Evolutionary conservation across 2,797 vertebrate genomes (phyloP).

Genomic region (Hirundo rustica): DNA sequence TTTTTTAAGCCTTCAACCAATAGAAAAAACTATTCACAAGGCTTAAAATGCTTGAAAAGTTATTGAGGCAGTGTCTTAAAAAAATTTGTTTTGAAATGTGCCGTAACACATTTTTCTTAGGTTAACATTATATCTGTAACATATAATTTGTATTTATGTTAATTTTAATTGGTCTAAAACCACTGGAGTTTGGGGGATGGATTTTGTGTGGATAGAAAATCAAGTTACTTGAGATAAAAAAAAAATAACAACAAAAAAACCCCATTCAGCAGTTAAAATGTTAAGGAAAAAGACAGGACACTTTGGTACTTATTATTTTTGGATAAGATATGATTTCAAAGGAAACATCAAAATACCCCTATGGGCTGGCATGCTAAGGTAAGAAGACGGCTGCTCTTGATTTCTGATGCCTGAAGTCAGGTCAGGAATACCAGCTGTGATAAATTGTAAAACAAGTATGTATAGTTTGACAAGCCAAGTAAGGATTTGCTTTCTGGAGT

Average conservation of each 20-base stretch:
- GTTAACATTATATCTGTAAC: not conserved
- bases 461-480: slow-evolving; percentile 58
- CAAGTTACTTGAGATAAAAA: not conserved
- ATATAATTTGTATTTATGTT: not conserved
- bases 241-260: not conserved
- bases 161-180: not conserved
- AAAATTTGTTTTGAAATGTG: not conserved
- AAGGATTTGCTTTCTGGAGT: slow-evolving; percentile 50
- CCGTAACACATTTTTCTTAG: not conserved
- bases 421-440: slow-evolving; percentile 71
- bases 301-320: slow-evolving; percentile 27
- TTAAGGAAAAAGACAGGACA: not conserved
- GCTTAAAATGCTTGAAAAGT: not conserved
- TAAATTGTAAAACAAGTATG: slow-evolving; percentile 63
- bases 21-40: not conserved
- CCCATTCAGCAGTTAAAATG: not conserved
- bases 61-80: not conserved
- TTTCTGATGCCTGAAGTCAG: slow-evolving; percentile 66
- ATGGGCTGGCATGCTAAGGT: not conserved
- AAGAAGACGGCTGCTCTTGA: slow-evolving; percentile 32
- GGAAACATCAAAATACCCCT: slow-evolving; percentile 51
- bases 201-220: not conserved
- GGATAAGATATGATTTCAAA: slow-evolving; percentile 26
- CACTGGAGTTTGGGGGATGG: not conserved
- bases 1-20: not conserved